Evolutionary conservation across 2,113 vertebrate genomes (phyloP), one percentile per base, ranked within the genome.

Genomic region (Grallaria varia): DNA sequence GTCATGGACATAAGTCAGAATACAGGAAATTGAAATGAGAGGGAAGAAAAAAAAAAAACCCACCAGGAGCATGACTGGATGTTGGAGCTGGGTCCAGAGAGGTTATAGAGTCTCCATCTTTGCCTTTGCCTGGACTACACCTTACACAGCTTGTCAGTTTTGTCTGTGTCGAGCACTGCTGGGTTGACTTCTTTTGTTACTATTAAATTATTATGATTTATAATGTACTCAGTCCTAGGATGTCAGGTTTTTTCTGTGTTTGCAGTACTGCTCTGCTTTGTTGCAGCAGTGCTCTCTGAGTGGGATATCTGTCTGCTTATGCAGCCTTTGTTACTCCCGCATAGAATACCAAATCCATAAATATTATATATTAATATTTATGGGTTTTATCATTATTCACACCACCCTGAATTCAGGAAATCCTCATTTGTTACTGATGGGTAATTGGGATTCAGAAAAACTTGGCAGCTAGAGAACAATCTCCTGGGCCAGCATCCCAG

Each of bases 1-100:
- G 42, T 76, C 30, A 44, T 11, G 9, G 53, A 10, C 15, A 59
- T 0, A 2, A 31, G 37, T 25, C 0, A 0, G 25, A 93, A 58
- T 45, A 62, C 42, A 58, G 79, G 40, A 76, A 78, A 27, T 22
- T 59, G 40, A 69, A 45, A 13, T 84, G 33, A 55, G 12, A 18
- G 22, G 35, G 40, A 39, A 62, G 28, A 11, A 21, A 67, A 62
- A 47, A 53, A 40, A 79, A 78, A n/a, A n/a, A n/a, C n/a, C n/a
- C n/a, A 0, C 3, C 1, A 1, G 6, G 15, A 24, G 10, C 35
- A 20, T 49, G 31, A 14, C 40, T 90, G 42, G 10, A 27, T 88
- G 11, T 40, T 73, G 33, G 35, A 94, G 5, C 21, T 63, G 23
- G 8, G 0, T 76, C 37, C 40, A 23, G 28, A 59, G 45, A 33